A percentile compares a stretch with the other conserved stretches of the same genome.
Evolutionary conservation across 2,888 invertebrate genomes (phyloP).

Genomic region (Ichneumoninae sp.): DNA sequence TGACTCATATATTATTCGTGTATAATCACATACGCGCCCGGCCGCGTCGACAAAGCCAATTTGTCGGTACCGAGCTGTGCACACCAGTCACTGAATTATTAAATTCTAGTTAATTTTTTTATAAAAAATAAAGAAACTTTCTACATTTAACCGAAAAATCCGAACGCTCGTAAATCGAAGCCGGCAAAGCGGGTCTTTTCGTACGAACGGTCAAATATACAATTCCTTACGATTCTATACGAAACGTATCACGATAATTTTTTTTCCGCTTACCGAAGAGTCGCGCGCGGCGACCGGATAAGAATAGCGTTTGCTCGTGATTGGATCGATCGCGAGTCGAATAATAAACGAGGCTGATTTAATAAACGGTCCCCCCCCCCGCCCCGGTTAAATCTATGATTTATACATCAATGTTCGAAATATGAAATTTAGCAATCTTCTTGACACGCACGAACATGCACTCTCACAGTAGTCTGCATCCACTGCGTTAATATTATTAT

Average conservation of each 20-base stretch:
- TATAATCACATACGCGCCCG: neutral
- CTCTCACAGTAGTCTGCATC: slow-evolving; percentile 55
- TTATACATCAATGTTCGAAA: slow-evolving; percentile 3
- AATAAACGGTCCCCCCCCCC: neutral
- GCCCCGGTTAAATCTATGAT: slow-evolving; percentile 29
- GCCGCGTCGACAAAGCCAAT: neutral
- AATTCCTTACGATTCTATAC: too few species aligned
- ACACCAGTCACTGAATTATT: neutral
- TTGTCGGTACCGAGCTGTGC: neutral
- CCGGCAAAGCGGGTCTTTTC: too few species aligned
- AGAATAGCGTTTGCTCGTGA: slow-evolving; percentile 26
- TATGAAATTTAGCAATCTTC: slow-evolving; percentile 26
- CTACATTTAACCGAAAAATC: too few species aligned
- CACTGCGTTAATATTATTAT: slow-evolving; percentile 38
- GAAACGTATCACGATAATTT: neutral
- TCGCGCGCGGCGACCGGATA: neutral
- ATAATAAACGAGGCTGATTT: slow-evolving; percentile 29
- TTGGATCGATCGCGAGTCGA: slow-evolving; percentile 13
- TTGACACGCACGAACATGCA: slow-evolving; percentile 56
- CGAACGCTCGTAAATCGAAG: too few species aligned
- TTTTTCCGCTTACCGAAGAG: neutral
- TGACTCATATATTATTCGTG: neutral
- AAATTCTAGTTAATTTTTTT: too few species aligned
- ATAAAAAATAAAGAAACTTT: too few species aligned
- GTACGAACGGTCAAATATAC: too few species aligned